These are phyloP conservation scores for Temnothorax unifasciatus DNA, from an alignment of 2,888 invertebrate species.

Conservation along the genomic window DNA sequence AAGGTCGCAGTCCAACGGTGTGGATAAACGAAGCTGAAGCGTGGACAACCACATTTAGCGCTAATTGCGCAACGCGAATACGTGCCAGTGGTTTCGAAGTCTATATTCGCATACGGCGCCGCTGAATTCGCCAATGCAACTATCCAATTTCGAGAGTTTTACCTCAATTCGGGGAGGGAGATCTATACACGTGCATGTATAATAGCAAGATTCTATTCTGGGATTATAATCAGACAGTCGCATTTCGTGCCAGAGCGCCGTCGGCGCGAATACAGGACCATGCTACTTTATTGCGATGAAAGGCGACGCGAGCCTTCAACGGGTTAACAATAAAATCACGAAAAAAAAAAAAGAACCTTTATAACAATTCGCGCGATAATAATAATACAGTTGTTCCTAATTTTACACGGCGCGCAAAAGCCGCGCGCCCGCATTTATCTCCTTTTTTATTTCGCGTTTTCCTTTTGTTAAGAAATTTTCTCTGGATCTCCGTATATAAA, in stretches of 20 bases:
- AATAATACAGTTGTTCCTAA: conserved; percentile 25
- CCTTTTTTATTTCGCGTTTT: conserved; percentile 15
- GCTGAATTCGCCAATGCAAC: not conserved
- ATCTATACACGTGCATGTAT: not conserved
- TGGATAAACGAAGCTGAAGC: not conserved
- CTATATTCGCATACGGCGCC: not conserved
- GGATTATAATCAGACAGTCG: conserved; percentile 16
- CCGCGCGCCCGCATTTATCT: not conserved
- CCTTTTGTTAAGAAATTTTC: conserved; percentile 15
- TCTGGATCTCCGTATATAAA: conserved; percentile 1
- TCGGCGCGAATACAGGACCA: not conserved
- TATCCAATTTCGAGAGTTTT: conserved; percentile 9
- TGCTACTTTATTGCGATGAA: conserved; percentile 25
- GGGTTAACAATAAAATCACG: conserved; percentile 19
- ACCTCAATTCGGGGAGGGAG: not conserved
- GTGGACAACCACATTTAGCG: conserved; percentile 20
- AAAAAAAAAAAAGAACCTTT: not conserved
- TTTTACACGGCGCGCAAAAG: conserved; percentile 26
- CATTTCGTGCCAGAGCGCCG: not conserved
- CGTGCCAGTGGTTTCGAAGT: not conserved
- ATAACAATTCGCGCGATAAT: conserved; percentile 16
- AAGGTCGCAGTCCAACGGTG: conserved; percentile 61
- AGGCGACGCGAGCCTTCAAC: conserved; percentile 10
- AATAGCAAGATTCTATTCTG: conserved; percentile 1
- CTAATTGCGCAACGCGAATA: conserved; percentile 24